Evolutionary conservation across 1,140 invertebrate species (phyloP).

Genomic region (Drosophila tropicalis): DNA sequence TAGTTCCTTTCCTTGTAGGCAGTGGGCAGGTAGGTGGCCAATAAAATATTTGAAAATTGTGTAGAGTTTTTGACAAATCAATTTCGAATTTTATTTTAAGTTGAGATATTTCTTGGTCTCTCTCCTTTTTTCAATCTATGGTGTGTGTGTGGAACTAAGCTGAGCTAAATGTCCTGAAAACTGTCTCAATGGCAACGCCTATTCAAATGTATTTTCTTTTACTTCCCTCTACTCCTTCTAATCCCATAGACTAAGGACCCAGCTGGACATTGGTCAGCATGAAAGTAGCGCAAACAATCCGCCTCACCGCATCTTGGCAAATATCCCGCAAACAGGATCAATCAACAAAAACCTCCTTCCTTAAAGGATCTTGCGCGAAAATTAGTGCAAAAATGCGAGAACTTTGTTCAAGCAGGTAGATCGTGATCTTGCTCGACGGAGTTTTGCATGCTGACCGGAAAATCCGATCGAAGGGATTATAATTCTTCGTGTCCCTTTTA

Average conservation of each 20-base stretch:
- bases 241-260: conserved; percentile 47
- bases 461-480: conserved; percentile 81
- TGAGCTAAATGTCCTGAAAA: conserved; percentile 69
- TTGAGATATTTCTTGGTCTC: neutral
- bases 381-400: conserved; percentile 65
- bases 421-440: conserved; percentile 14
- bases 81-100: conserved; percentile 42
- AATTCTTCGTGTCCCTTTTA: conserved; percentile 30
- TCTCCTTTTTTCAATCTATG: too few species aligned
- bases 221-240: conserved; percentile 37
- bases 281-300: conserved; percentile 45
- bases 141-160: conserved; percentile 34
- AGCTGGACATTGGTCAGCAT: conserved; percentile 56
- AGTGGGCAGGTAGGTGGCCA: conserved; percentile 61
- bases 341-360: conserved; percentile 53
- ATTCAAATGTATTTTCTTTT: conserved; percentile 27
- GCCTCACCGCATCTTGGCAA: conserved; percentile 59
- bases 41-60: conserved; percentile 60
- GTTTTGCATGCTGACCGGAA: conserved; percentile 68
- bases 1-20: conserved; percentile 17
- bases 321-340: conserved; percentile 73
- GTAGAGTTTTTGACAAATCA: conserved; percentile 75
- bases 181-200: conserved; percentile 78
- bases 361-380: conserved; percentile 67
- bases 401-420: conserved; percentile 12